Evolutionary conservation across 2,888 invertebrate genomes (phyloP).

Genomic region (Phlogophora meticulosa): DNA sequence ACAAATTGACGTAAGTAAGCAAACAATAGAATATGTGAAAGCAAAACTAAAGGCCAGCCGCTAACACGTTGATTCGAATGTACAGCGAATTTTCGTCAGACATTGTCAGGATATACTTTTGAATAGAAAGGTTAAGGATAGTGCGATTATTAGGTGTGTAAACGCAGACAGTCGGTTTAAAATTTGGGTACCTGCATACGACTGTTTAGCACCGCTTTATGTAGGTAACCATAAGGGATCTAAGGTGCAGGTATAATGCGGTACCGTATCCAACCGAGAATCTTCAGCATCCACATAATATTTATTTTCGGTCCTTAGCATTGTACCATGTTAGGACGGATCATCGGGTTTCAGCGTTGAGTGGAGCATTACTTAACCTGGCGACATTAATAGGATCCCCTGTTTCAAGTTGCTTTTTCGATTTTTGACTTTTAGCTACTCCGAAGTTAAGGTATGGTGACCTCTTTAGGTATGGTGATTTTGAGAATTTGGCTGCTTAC

Average conservation of each 20-base stretch:
- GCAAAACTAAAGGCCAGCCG: too few species aligned
- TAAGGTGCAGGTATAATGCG: not conserved
- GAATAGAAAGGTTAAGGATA: too few species aligned
- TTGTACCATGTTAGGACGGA: conserved; percentile 17
- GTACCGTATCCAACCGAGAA: conserved; percentile 6
- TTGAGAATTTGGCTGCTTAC: conserved; percentile 5
- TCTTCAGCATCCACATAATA: conserved; percentile 17
- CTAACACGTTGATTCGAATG: too few species aligned
- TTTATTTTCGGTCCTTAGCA: conserved; percentile 30
- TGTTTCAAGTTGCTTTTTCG: conserved; percentile 15
- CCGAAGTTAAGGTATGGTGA: not conserved
- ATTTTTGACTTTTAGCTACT: conserved; percentile 9
- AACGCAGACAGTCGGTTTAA: not conserved
- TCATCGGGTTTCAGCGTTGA: conserved; percentile 32
- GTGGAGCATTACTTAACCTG: conserved; percentile 27
- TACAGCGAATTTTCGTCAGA: too few species aligned
- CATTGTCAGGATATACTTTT: too few species aligned
- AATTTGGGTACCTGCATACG: not conserved
- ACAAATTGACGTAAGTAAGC: too few species aligned
- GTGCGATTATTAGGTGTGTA: not conserved
- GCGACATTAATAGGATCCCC: conserved; percentile 26
- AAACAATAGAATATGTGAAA: too few species aligned
- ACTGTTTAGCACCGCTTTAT: conserved; percentile 14
- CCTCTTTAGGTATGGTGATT: too few species aligned
- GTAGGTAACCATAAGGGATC: not conserved